Evolutionary conservation across 2,888 invertebrate genomes (phyloP).

Genomic region (Fragum whitleyi): DNA sequence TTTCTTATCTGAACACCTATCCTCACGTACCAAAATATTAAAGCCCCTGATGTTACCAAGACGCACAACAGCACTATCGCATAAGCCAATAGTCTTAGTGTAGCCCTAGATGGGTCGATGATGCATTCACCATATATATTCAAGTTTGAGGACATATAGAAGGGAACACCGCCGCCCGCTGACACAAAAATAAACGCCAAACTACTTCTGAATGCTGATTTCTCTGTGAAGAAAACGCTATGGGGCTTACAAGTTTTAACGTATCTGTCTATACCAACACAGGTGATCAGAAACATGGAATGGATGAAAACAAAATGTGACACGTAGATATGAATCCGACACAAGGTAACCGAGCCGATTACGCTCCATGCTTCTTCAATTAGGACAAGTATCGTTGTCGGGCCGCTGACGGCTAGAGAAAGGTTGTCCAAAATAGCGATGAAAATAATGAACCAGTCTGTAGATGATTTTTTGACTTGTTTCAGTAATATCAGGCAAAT

Average conservation of each 20-base stretch:
- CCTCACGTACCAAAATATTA: background rate
- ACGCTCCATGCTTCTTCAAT: background rate
- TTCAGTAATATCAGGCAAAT: background rate
- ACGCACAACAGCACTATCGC: background rate
- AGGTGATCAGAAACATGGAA: background rate
- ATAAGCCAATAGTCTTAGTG: background rate
- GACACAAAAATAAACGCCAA: background rate
- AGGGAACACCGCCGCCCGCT: background rate
- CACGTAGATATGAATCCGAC: background rate
- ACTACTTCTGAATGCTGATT: background rate
- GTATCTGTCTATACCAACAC: constrained; percentile 5
- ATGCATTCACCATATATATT: background rate
- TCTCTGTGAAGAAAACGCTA: background rate
- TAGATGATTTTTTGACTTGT: background rate
- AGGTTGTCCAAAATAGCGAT: background rate
- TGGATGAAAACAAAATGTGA: background rate
- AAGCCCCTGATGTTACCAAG: background rate
- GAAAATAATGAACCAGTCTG: constrained; percentile 8
- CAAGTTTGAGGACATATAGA: background rate
- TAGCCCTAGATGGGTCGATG: background rate
- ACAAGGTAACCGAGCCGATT: background rate
- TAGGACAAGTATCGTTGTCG: background rate
- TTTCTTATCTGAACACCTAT: background rate
- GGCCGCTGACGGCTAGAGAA: background rate
- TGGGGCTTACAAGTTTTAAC: constrained; percentile 2